Evolutionary conservation across 2,113 vertebrate genomes (phyloP).

Genomic region (Drymodes brunneopygia): DNA sequence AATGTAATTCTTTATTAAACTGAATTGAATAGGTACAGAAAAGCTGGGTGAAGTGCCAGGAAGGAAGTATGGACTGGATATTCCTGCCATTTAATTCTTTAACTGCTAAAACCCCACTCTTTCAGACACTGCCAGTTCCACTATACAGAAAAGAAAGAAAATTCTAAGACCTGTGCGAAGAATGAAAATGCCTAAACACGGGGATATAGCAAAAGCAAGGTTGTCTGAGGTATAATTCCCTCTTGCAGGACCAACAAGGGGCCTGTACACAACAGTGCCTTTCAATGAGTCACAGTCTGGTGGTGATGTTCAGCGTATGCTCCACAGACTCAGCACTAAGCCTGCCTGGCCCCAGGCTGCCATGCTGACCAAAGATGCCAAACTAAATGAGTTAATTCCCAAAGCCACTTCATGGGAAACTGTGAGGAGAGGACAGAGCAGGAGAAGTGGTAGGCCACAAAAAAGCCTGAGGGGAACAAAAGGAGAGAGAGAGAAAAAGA

Average conservation of each 20-base stretch:
- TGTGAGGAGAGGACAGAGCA: not conserved
- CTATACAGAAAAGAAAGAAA: not conserved
- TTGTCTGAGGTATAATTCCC: not conserved
- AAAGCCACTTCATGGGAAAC: not conserved
- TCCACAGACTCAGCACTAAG: not conserved
- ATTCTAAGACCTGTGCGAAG: not conserved
- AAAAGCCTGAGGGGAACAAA: not conserved
- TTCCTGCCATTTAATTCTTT: not conserved
- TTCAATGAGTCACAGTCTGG: conserved; percentile 26
- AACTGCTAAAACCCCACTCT: not conserved
- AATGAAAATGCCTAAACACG: not conserved
- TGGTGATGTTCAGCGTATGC: not conserved
- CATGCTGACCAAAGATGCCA: not conserved
- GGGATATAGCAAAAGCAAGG: not conserved
- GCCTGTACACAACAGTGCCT: not conserved
- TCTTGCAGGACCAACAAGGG: not conserved
- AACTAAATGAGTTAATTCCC: not conserved
- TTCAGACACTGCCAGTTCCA: not conserved
- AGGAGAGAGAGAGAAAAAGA: not conserved
- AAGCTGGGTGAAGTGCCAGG: not conserved
- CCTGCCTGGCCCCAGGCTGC: not conserved
- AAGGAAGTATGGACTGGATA: not conserved
- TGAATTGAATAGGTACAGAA: not conserved
- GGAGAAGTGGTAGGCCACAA: not conserved
- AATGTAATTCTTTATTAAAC: not conserved